Conservation (phyloP, 2,113 vertebrate genomes). For the Mobula birostris region DNA sequence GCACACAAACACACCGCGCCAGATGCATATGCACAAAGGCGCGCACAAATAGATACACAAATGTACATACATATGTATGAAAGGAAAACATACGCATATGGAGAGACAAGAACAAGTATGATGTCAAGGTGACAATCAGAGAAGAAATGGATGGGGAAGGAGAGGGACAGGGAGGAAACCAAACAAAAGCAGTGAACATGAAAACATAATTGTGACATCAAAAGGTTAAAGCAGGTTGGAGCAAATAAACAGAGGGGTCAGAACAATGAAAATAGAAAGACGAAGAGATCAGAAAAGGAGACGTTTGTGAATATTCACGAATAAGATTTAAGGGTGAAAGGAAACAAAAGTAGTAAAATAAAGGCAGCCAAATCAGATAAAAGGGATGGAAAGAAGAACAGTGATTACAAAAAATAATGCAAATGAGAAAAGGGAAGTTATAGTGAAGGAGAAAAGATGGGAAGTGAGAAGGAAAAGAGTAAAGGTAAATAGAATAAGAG, state of each 20-base stretch:
- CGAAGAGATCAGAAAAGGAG: constrained; percentile 43
- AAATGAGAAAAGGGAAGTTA: background rate
- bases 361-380: constrained; percentile 45
- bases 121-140: background rate
- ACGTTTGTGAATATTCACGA: constrained; percentile 40
- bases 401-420: constrained; percentile 41
- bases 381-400: constrained; percentile 30
- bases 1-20: background rate
- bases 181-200: background rate
- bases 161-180: background rate
- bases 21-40: background rate
- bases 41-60: background rate
- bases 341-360: constrained; percentile 46
- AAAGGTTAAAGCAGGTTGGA: background rate
- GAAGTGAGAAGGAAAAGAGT: background rate
- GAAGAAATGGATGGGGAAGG: background rate
- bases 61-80: background rate
- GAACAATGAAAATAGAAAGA: constrained; percentile 45
- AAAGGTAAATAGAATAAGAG: background rate
- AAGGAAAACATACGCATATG: background rate
- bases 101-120: background rate
- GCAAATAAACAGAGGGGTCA: constrained; percentile 35
- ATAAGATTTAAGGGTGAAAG: constrained; percentile 42
- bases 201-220: background rate
- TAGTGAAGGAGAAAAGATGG: background rate